Evolutionary conservation across 2,113 vertebrate species (phyloP).

Genomic region (Saccopteryx leptura): DNA sequence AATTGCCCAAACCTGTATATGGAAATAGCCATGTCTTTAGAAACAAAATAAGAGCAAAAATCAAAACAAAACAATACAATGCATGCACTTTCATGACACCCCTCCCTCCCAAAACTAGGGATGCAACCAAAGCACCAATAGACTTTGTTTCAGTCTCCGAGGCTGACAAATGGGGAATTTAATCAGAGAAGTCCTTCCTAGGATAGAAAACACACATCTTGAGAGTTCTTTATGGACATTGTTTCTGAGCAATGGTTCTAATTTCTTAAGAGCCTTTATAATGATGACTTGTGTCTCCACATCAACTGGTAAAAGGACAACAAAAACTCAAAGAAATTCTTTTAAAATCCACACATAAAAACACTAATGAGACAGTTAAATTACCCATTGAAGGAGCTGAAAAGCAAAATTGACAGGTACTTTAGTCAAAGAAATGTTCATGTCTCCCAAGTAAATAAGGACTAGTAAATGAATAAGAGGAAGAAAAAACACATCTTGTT

Average conservation of each 20-base stretch:
- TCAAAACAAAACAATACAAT: background rate
- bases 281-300: slow-evolving; percentile 42
- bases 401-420: slow-evolving; percentile 40
- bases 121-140: background rate
- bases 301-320: slow-evolving; percentile 72
- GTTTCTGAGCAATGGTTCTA: slow-evolving; percentile 66
- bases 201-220: slow-evolving; percentile 20
- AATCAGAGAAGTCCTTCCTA: background rate
- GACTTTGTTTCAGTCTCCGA: background rate
- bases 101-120: background rate
- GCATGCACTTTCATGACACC: background rate
- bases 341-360: slow-evolving; percentile 68
- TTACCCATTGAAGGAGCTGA: background rate
- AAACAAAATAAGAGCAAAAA: slow-evolving; percentile 24
- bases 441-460: slow-evolving; percentile 63
- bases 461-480: slow-evolving; percentile 17
- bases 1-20: slow-evolving; percentile 54
- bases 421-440: slow-evolving; percentile 48
- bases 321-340: slow-evolving; percentile 66
- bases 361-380: slow-evolving; percentile 71
- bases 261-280: slow-evolving; percentile 72
- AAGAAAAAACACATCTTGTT: background rate
- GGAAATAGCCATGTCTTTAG: background rate
- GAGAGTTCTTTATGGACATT: slow-evolving; percentile 44
- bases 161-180: slow-evolving; percentile 35